Evolutionary conservation across 2,888 invertebrate species (phyloP).

Genomic region (Agrochola litura): DNA sequence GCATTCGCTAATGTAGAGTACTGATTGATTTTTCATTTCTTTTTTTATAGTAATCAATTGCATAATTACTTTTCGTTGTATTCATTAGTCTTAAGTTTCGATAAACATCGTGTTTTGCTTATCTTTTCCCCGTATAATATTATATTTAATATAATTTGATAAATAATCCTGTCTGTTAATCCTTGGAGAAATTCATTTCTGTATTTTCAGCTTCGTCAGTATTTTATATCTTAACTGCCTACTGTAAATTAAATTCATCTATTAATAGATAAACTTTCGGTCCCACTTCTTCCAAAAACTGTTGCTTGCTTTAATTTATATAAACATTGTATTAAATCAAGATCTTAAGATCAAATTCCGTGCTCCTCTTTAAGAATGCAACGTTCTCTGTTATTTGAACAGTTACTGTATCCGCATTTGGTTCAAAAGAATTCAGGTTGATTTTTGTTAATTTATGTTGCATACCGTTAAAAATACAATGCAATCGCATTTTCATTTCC

Average conservation of each 20-base stretch:
- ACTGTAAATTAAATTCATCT: slow-evolving; percentile 41
- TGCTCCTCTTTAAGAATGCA: slow-evolving; percentile 63
- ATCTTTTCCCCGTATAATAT: neutral
- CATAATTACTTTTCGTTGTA: slow-evolving; percentile 4
- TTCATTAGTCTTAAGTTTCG: neutral
- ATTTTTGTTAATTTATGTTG: slow-evolving; percentile 62
- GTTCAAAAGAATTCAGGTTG: slow-evolving; percentile 69
- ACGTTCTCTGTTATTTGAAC: slow-evolving; percentile 67
- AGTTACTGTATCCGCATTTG: slow-evolving; percentile 70
- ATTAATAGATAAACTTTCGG: slow-evolving; percentile 37
- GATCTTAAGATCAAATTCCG: slow-evolving; percentile 66
- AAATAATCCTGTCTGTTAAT: neutral
- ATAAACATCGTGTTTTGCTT: neutral
- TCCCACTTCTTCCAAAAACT: slow-evolving; percentile 38
- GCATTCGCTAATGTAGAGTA: neutral
- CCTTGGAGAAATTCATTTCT: neutral
- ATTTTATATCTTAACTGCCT: slow-evolving; percentile 33
- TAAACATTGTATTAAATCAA: slow-evolving; percentile 65
- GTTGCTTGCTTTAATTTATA: slow-evolving; percentile 59
- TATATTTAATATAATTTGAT: neutral
- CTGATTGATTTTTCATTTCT: slow-evolving; percentile 15
- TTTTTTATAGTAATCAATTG: neutral
- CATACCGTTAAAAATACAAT: slow-evolving; percentile 64
- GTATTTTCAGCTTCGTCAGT: slow-evolving; percentile 3
- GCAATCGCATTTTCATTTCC: slow-evolving; percentile 56